Evolutionary conservation across 1,140 invertebrate species (phyloP).

Genomic region (Trichoplusia ni): DNA sequence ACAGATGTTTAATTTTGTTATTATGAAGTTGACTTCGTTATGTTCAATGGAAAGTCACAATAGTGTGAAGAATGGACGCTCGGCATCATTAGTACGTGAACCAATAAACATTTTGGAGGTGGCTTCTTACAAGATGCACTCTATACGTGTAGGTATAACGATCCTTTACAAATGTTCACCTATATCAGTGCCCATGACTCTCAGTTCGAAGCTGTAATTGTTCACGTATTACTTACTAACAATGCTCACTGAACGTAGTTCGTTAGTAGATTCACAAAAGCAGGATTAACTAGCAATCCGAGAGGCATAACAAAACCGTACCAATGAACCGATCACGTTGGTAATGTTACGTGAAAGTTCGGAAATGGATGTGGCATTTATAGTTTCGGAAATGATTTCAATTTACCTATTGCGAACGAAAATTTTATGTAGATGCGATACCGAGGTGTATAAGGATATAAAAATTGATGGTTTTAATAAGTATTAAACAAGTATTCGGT

Average conservation of each 20-base stretch:
- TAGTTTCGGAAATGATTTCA: no score
- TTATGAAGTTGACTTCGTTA: conserved; percentile 3
- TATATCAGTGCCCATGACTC: no score
- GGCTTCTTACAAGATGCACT: no score
- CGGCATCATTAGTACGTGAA: conserved; percentile 4
- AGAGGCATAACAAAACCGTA: conserved; percentile 7
- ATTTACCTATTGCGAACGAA: no score
- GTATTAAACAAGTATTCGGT: no score
- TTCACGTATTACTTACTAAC: not conserved
- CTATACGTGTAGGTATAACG: no score
- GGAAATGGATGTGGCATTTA: not conserved
- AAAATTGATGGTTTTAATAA: no score
- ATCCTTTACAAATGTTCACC: no score
- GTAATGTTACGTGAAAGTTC: no score
- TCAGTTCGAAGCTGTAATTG: not conserved
- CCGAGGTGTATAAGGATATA: no score
- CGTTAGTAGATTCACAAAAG: conserved; percentile 2
- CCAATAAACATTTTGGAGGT: not conserved
- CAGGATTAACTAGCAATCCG: conserved; percentile 5
- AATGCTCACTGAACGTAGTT: not conserved
- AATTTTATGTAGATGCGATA: no score
- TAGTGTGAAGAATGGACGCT: conserved; percentile 3
- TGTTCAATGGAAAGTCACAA: conserved; percentile 10
- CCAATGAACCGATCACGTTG: not conserved
- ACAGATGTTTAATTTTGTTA: conserved; percentile 20